Evolutionary conservation across 1,140 invertebrate genomes (phyloP).

Genomic region (Diuraphis noxia): DNA sequence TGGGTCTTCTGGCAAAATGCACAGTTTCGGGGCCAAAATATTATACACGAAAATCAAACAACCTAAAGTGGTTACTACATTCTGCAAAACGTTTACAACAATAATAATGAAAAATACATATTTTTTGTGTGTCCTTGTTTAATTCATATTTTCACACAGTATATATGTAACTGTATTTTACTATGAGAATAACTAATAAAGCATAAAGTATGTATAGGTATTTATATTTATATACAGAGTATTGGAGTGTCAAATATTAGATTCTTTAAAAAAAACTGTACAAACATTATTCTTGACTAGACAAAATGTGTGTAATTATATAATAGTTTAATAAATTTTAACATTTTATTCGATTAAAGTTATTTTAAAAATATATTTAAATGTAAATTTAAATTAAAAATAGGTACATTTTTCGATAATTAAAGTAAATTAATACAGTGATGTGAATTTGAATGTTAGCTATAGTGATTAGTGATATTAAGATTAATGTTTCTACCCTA

Average conservation of each 20-base stretch:
- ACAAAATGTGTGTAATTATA: not conserved
- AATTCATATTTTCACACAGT: not conserved
- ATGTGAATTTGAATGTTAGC: too few species aligned
- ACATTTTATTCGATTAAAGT: not conserved
- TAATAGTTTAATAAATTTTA: not conserved
- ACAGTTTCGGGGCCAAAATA: slow-evolving; percentile 40
- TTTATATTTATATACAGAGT: too few species aligned
- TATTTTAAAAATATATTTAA: too few species aligned
- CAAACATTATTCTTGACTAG: not conserved
- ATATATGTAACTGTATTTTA: not conserved
- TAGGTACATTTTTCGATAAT: too few species aligned
- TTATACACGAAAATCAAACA: not conserved
- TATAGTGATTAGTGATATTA: too few species aligned
- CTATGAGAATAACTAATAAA: not conserved
- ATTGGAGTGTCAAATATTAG: not conserved
- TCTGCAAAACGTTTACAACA: not conserved
- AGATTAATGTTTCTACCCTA: too few species aligned
- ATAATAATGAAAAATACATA: not conserved
- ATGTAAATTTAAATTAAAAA: too few species aligned
- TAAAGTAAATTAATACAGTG: too few species aligned
- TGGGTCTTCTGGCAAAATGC: slow-evolving; percentile 51
- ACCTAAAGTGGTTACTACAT: not conserved
- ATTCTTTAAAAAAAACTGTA: not conserved
- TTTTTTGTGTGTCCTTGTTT: not conserved
- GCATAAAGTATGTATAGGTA: too few species aligned